Evolutionary conservation across 2,113 vertebrate species (phyloP).

Genomic region (Zapus hudsonius): DNA sequence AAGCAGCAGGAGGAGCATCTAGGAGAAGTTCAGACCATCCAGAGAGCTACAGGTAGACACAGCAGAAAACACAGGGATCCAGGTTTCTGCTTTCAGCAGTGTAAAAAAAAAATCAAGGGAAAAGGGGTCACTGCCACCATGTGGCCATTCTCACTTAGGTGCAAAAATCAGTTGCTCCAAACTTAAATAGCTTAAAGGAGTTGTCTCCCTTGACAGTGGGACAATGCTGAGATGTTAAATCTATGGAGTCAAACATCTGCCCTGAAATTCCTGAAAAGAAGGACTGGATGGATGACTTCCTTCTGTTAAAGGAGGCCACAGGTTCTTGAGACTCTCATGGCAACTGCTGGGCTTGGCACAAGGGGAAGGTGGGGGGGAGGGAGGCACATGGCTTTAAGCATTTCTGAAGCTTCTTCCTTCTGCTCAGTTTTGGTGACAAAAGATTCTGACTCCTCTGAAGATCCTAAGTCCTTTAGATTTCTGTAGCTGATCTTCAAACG

Average conservation of each 20-base stretch:
- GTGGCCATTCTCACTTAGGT: not conserved
- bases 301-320: not conserved
- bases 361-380: not conserved
- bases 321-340: not conserved
- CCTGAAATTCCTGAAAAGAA: constrained; percentile 49
- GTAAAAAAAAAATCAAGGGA: not conserved
- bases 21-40: no score
- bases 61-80: not conserved
- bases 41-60: not conserved
- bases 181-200: constrained; percentile 62
- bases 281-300: not conserved
- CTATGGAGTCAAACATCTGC: not conserved
- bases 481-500: not conserved
- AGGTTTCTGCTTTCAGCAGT: not conserved
- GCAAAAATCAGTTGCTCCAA: not conserved
- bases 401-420: not conserved
- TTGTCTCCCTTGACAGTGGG: constrained; percentile 27
- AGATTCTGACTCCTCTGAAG: not conserved
- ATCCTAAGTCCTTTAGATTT: constrained; percentile 17
- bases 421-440: not conserved
- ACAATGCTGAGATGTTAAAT: constrained; percentile 51
- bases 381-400: not conserved
- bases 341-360: not conserved
- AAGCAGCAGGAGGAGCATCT: not conserved
- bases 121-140: not conserved